Conservation (phyloP, 2,797 vertebrate genomes). For the Picus viridis region DNA sequence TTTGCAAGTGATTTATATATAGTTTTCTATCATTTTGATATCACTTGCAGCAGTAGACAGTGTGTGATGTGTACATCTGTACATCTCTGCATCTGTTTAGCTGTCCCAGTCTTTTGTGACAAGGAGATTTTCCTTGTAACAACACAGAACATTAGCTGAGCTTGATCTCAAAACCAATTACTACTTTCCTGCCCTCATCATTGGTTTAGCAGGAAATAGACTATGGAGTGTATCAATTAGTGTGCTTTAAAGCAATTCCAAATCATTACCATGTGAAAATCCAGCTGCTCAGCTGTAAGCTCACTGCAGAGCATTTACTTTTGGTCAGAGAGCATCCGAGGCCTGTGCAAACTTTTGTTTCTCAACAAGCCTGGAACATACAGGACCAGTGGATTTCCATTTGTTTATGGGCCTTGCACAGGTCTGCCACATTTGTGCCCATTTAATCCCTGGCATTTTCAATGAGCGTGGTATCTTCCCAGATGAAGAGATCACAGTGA, state of each 20-base stretch:
- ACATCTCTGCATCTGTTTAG: background rate
- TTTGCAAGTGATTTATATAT: background rate
- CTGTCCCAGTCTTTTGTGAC: conserved; percentile 1
- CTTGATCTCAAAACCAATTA: background rate
- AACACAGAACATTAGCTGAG: background rate
- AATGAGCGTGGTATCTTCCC: background rate
- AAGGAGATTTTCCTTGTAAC: background rate
- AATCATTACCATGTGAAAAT: background rate
- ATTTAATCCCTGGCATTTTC: background rate
- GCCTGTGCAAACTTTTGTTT: background rate
- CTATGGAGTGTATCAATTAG: background rate
- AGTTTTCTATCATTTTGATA: background rate
- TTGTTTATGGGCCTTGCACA: background rate
- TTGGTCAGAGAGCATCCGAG: background rate
- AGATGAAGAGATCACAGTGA: background rate
- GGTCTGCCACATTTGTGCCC: background rate
- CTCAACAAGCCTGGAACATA: background rate
- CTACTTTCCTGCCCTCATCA: background rate
- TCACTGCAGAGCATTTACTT: background rate
- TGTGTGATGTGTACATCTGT: background rate
- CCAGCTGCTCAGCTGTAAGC: background rate
- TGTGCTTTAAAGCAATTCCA: background rate
- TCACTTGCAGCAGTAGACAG: background rate
- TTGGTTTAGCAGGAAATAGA: background rate
- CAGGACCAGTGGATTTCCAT: background rate